Percentiles rank a stretch among this genome's conserved stretches.
Conservation (phyloP, 1,140 invertebrate genomes). For the Psix sp. region DNA sequence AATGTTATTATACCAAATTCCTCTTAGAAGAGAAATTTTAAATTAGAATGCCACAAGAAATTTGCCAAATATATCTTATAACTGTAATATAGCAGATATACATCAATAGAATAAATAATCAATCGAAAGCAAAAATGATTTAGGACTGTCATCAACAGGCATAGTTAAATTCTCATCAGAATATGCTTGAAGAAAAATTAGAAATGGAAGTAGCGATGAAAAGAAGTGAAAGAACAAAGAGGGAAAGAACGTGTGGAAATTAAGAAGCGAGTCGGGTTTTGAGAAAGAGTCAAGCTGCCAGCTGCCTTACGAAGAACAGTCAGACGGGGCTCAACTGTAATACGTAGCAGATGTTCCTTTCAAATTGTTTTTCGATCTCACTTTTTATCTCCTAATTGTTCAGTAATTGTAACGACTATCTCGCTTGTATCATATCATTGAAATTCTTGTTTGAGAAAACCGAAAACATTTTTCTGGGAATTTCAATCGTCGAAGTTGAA, state of each 20-base stretch:
- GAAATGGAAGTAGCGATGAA: constrained; percentile 11
- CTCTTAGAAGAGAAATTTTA: too few relatives aligned
- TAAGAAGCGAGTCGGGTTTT: too few relatives aligned
- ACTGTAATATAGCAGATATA: too few relatives aligned
- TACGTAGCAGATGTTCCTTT: constrained; percentile 49
- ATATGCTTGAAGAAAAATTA: constrained; percentile 41
- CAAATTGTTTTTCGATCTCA: constrained; percentile 51
- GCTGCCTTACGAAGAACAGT: constrained; percentile 44
- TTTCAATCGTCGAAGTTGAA: too few relatives aligned
- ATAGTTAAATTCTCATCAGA: constrained; percentile 34
- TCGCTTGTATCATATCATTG: neutral
- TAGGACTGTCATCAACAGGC: constrained; percentile 43
- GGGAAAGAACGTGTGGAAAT: constrained; percentile 24
- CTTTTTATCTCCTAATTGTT: constrained; percentile 51
- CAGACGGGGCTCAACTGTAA: constrained; percentile 24
- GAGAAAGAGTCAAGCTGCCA: constrained; percentile 37
- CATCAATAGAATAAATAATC: constrained; percentile 13
- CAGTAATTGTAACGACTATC: constrained; percentile 30
- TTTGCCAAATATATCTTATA: too few relatives aligned
- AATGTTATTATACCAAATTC: too few relatives aligned
- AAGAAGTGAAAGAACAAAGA: constrained; percentile 10
- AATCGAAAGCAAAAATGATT: constrained; percentile 13
- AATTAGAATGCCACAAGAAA: too few relatives aligned
- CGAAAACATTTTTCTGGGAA: too few relatives aligned
- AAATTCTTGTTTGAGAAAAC: neutral